Conservation (phyloP, 2,113 vertebrate genomes). For the Syrrhaptes paradoxus region DNA sequence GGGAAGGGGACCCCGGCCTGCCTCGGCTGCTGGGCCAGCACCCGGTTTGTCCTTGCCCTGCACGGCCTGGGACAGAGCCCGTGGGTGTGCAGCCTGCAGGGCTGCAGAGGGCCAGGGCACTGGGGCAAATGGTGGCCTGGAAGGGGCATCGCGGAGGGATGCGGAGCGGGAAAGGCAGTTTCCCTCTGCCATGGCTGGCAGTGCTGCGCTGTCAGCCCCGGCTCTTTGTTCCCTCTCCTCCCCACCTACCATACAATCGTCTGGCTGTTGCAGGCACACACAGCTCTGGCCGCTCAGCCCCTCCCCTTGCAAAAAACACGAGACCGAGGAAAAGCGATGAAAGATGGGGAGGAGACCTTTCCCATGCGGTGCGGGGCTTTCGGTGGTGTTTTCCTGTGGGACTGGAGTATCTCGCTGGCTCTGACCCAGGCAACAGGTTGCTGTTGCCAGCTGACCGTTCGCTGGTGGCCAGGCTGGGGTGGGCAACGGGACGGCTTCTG, state of each 20-base stretch:
- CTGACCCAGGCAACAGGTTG: neutral
- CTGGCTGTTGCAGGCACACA: conserved; percentile 10
- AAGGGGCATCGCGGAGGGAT: neutral
- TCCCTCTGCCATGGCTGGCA: neutral
- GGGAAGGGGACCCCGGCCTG: neutral
- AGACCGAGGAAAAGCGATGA: conserved; percentile 16
- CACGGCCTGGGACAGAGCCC: neutral
- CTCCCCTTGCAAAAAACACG: conserved; percentile 57
- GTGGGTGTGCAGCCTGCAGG: fast-evolving
- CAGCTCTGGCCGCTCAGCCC: conserved; percentile 13
- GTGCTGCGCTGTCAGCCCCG: neutral
- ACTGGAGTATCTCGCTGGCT: neutral
- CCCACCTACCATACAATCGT: conserved; percentile 28
- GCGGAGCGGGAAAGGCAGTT: neutral
- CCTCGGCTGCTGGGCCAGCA: neutral
- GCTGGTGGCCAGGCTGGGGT: neutral
- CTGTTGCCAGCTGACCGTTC: neutral
- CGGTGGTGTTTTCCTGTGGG: neutral
- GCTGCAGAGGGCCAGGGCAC: neutral
- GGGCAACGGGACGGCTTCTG: neutral
- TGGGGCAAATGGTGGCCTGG: neutral
- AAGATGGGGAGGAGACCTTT: conserved; percentile 35
- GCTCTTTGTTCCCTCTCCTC: conserved; percentile 50
- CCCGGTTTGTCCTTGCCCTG: too few relatives aligned
- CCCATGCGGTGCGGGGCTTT: neutral